Percentiles rank a stretch among this genome's conserved stretches.
Evolutionary conservation across 23 tunicate species (phyloP).

Genomic region (Halocynthia roretzi): DNA sequence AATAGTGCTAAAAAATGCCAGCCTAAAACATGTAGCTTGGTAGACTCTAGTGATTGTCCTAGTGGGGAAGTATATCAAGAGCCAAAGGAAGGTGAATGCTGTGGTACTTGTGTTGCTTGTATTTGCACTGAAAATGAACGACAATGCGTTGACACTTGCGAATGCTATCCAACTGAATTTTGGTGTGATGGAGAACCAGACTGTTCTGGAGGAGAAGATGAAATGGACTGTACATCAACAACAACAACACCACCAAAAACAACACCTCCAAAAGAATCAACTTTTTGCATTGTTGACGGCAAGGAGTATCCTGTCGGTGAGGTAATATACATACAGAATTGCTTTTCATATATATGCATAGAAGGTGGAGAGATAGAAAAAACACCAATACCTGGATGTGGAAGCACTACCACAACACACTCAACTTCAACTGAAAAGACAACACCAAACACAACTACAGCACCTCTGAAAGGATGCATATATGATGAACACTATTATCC

Average conservation of each 20-base stretch:
- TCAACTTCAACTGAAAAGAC: too few species aligned
- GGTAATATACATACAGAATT: neutral
- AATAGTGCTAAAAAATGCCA: neutral
- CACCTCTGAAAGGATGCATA: neutral
- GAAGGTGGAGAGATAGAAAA: too few species aligned
- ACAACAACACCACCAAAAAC: constrained; percentile 2
- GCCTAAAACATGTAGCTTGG: constrained; percentile 2
- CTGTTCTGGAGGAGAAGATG: constrained; percentile 19
- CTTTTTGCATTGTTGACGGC: neutral
- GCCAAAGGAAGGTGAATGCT: neutral
- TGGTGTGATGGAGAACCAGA: constrained; percentile 13
- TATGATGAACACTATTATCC: neutral
- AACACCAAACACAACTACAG: too few species aligned
- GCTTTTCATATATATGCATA: too few species aligned
- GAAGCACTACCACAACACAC: too few species aligned
- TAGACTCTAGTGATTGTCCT: neutral
- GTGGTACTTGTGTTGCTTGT: neutral
- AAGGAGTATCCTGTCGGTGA: neutral
- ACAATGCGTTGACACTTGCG: constrained; percentile 1
- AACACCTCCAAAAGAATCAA: neutral
- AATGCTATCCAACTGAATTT: constrained; percentile 6
- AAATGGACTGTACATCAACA: constrained; percentile 8
- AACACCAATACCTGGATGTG: too few species aligned
- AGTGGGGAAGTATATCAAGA: neutral
- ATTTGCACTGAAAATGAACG: neutral